A percentile compares a stretch with the other conserved stretches of the same genome.
Evolutionary conservation across 2,113 vertebrate genomes (phyloP).

Genomic region (Sapajus apella): DNA sequence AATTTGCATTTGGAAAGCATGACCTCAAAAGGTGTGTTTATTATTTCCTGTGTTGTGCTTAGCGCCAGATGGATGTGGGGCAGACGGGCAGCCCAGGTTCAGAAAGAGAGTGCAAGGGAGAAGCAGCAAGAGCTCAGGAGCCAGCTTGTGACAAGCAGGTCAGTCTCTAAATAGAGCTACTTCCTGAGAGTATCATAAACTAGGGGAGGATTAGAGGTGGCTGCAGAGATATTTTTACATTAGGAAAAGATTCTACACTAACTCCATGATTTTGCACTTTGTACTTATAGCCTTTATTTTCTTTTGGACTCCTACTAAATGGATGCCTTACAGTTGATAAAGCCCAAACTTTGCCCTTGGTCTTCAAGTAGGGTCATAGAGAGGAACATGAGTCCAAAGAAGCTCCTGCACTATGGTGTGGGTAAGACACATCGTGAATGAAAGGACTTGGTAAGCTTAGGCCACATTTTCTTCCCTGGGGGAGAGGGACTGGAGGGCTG

Average conservation of each 20-base stretch:
- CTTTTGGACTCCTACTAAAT: background rate
- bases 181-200: background rate
- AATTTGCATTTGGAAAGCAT: constrained; percentile 37
- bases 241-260: background rate
- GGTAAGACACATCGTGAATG: background rate
- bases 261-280: background rate
- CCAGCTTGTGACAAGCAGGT: background rate
- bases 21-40: background rate
- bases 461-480: background rate
- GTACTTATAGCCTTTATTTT: background rate
- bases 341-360: background rate
- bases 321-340: background rate
- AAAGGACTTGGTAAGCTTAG: background rate
- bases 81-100: background rate
- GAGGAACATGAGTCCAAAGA: background rate
- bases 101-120: background rate
- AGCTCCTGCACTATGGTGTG: too few relatives aligned
- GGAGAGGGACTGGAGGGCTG: background rate
- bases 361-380: background rate
- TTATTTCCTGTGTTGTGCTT: background rate
- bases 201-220: background rate
- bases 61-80: background rate
- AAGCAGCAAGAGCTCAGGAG: background rate
- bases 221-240: background rate
- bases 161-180: background rate